Evolutionary conservation across 2,797 vertebrate genomes (phyloP), one percentile per base, ranked within the genome.

Genomic region (Sardinella longiceps): DNA sequence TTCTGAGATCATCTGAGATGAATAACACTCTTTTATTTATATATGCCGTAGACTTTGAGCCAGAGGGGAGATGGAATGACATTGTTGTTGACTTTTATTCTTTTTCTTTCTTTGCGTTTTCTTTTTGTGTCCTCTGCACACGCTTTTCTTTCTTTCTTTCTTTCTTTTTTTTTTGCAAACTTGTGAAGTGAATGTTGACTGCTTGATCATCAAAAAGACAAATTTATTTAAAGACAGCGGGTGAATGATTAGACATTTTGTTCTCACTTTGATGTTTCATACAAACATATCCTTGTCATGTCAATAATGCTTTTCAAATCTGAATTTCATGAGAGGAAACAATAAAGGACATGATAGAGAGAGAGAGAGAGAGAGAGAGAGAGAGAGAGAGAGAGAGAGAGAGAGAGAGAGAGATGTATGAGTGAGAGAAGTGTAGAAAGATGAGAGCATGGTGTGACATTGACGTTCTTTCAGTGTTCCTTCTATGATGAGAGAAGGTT

Each of bases 281-380:
- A 70, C 30, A 14, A 12, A 70, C 28, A 70, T 28, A 33, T 30
- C 63, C 28, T 33, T 70, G 63, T 70, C 58, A 63, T 63, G 58
- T 63, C 63, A 70, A 37, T 70, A 37, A 70, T 33, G 30, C 63
- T 70, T 66, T 70, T 70, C 28, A 70, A 70, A 33, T 50, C 11
- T 50, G 48, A 50, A 50, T 14, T 50, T 50, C 48, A 60, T 23
- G 56, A n/a, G n/a, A 60, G n/a, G 60, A 9, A 28, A 63, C 18
- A 20, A 28, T 28, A 28, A 5, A 63, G 60, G 0, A 56, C 5
- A 56, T 2, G 43, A n/a, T n/a, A 48, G 11, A 50, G 18, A 37
- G 50, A n/a, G 37, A 86, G 63, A 81, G 28, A 39, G 81, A 60
- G 18, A 82, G 53, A 18, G 18, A 82, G 18, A 33, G 0, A 82